Percentiles rank a stretch among this genome's conserved stretches.
Conservation (phyloP, 2,797 vertebrate genomes). For the Rhyacichthys aspro region DNA sequence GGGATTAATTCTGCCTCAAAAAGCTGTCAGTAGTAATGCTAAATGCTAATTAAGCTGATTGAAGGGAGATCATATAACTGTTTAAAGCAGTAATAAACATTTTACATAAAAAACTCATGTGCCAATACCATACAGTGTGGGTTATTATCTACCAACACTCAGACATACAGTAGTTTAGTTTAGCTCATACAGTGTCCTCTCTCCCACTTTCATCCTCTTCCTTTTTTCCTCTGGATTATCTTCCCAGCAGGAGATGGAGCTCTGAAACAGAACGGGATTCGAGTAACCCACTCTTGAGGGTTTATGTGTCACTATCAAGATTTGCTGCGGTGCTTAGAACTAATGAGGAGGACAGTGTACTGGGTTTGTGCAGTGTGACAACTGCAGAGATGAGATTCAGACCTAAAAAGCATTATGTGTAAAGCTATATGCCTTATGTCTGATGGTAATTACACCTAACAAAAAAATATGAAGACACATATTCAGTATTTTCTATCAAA, state of each 20-base stretch:
- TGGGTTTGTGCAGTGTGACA: constrained; percentile 1
- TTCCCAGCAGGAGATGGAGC: constrained; percentile 36
- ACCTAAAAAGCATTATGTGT: not conserved
- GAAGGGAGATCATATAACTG: no score
- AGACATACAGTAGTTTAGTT: not conserved
- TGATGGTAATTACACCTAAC: no score
- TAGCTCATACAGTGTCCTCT: not conserved
- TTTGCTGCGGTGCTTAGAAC: constrained; percentile 8
- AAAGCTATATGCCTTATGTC: not conserved
- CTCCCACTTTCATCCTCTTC: constrained; percentile 3
- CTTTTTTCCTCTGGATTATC: constrained; percentile 43
- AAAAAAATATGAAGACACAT: no score
- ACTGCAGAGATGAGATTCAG: constrained; percentile 1
- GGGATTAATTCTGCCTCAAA: no score
- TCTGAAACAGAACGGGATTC: constrained; percentile 33
- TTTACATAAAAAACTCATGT: no score
- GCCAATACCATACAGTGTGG: no score
- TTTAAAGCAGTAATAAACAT: no score
- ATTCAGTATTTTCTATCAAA: no score
- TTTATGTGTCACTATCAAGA: constrained; percentile 41
- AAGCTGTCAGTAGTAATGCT: no score
- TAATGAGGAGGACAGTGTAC: not conserved
- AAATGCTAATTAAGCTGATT: no score
- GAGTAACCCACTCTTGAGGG: constrained; percentile 32
- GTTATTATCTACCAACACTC: no score